These are phyloP conservation scores for Ormia ochracea DNA, from an alignment of 2,888 invertebrate genomes.

Conservation along the genomic window DNA sequence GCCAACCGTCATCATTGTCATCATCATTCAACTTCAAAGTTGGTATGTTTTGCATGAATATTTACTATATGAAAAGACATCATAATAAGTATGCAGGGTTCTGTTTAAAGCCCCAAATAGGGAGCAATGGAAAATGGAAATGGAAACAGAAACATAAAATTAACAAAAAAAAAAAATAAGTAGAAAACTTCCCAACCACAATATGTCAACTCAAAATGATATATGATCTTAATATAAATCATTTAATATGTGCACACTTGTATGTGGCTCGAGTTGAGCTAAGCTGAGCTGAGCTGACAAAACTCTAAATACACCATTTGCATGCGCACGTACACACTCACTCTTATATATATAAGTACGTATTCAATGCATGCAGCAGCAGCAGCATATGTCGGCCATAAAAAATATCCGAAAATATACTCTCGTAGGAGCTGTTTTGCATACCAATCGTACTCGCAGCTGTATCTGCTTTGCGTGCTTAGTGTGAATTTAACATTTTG, in stretches of 20 bases:
- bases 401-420: constrained; percentile 19
- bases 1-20: background rate
- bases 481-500: background rate
- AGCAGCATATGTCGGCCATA: constrained; percentile 38
- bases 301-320: constrained; percentile 20
- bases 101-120: background rate
- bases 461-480: background rate
- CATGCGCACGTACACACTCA: background rate
- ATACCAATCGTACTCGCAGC: background rate
- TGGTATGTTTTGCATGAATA: constrained; percentile 22
- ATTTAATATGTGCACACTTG: constrained; percentile 26
- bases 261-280: background rate
- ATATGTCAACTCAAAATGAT: constrained; percentile 58
- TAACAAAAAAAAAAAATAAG: background rate
- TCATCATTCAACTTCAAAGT: background rate
- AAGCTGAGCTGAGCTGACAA: background rate
- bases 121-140: background rate
- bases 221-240: constrained; percentile 60
- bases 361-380: too few relatives aligned
- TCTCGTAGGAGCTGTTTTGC: background rate
- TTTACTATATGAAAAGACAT: constrained; percentile 8
- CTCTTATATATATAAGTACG: too few relatives aligned
- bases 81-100: background rate
- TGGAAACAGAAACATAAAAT: background rate
- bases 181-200: constrained; percentile 54